Percentiles rank a stretch among this genome's conserved stretches.
Evolutionary conservation across 2,888 invertebrate genomes (phyloP).

Genomic region (Hecatera dysodea): DNA sequence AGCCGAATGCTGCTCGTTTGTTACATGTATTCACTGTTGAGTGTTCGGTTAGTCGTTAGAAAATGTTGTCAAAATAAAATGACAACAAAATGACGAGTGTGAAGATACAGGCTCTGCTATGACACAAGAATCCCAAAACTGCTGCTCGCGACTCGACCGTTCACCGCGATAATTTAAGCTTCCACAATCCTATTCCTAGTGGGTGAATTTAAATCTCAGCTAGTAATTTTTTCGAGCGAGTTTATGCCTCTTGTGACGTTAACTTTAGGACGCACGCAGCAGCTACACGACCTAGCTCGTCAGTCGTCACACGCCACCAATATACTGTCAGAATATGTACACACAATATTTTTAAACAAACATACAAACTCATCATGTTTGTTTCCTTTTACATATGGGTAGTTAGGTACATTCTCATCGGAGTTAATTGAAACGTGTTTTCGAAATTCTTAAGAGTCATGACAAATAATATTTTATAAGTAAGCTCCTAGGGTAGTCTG

Average conservation of each 20-base stretch:
- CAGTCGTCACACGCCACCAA: constrained; percentile 45
- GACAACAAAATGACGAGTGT: too few relatives aligned
- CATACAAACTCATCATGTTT: constrained; percentile 7
- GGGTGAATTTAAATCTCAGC: neutral
- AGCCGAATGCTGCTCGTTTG: neutral
- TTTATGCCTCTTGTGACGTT: neutral
- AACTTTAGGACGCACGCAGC: neutral
- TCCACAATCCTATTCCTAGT: neutral
- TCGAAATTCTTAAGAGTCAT: constrained; percentile 5
- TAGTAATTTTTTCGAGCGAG: neutral
- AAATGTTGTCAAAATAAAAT: neutral
- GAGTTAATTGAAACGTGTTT: constrained; percentile 11
- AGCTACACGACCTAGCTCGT: constrained; percentile 26
- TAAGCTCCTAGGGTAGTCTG: too few relatives aligned
- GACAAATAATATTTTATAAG: neutral
- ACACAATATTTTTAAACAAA: constrained; percentile 47
- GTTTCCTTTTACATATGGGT: neutral
- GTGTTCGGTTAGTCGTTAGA: neutral
- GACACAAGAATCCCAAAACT: neutral
- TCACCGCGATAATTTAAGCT: neutral
- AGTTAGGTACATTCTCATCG: neutral
- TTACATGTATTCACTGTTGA: neutral
- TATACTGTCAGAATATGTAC: constrained; percentile 38
- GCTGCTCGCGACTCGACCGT: neutral
- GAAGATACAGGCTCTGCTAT: neutral